phyloP scores from a whole-genome alignment of 1,140 invertebrate species.

The Tetramorium parvispinum region DNA sequence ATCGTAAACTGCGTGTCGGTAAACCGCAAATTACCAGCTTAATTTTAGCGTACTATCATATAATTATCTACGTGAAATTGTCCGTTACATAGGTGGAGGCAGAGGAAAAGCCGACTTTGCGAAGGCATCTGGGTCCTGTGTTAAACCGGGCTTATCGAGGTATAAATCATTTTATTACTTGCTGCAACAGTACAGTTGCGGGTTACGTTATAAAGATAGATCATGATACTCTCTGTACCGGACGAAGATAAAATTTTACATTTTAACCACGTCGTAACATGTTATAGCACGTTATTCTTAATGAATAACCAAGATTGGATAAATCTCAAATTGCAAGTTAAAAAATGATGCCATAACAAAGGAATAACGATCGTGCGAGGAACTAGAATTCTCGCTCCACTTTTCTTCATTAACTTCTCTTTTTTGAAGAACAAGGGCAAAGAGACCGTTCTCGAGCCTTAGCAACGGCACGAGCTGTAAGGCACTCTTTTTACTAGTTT shows the following conservation, averaged over 20 bases:
- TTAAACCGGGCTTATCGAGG: constrained; percentile 42
- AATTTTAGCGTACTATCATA: constrained; percentile 3
- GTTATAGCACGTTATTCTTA: neutral
- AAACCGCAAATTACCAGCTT: constrained; percentile 7
- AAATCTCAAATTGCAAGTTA: constrained; percentile 4
- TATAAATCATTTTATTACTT: constrained; percentile 62
- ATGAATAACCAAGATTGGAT: neutral
- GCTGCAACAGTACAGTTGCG: constrained; percentile 11
- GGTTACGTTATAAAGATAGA: constrained; percentile 42
- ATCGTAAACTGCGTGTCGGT: neutral
- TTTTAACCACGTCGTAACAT: constrained; percentile 8
- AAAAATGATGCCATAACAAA: constrained; percentile 11
- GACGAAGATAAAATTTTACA: neutral
- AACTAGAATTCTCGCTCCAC: neutral
- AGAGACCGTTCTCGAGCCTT: neutral
- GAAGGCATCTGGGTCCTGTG: neutral
- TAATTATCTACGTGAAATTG: constrained; percentile 19
- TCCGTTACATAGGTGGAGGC: neutral
- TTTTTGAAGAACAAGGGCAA: neutral
- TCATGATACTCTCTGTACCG: neutral
- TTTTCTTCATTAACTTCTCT: constrained; percentile 32
- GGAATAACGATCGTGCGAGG: neutral
- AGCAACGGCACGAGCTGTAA: neutral
- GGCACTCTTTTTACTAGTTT: constrained; percentile 5
- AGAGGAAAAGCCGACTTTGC: constrained; percentile 3